Percentiles rank a stretch among this genome's conserved stretches.
These are phyloP conservation scores for Lissocephala sabroskyi DNA, from an alignment of 2,888 invertebrate genomes.

Conservation along the genomic window DNA sequence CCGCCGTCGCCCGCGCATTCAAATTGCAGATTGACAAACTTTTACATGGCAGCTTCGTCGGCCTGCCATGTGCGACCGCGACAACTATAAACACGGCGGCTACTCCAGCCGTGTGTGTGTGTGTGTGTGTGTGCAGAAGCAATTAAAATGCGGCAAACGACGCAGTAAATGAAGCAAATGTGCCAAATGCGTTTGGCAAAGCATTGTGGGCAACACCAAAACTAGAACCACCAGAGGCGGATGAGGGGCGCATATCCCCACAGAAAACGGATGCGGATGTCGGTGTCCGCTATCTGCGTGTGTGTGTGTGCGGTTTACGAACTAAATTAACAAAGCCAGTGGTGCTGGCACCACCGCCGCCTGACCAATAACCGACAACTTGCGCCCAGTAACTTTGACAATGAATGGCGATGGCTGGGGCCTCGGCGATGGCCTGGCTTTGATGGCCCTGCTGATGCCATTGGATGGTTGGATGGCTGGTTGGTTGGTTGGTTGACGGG, in stretches of 20 bases:
- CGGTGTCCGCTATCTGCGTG: slow-evolving; percentile 16
- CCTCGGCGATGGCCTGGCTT: not conserved
- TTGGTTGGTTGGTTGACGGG: too few relatives aligned
- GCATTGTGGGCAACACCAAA: slow-evolving; percentile 23
- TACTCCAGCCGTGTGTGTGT: slow-evolving; percentile 12
- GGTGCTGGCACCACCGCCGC: not conserved
- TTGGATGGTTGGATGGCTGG: not conserved
- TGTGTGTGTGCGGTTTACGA: slow-evolving; percentile 32
- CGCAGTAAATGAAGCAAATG: slow-evolving; percentile 66
- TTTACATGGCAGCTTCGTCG: slow-evolving; percentile 16
- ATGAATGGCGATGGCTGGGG: slow-evolving; percentile 31
- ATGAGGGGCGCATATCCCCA: not conserved
- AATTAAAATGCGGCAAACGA: slow-evolving; percentile 65
- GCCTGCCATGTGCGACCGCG: slow-evolving; percentile 3
- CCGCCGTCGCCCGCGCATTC: slow-evolving; percentile 55
- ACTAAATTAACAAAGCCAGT: slow-evolving; percentile 57
- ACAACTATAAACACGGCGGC: slow-evolving; percentile 1
- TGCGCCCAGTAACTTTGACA: slow-evolving; percentile 50
- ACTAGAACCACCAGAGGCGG: not conserved
- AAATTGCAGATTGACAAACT: slow-evolving; percentile 63
- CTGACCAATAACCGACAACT: slow-evolving; percentile 50
- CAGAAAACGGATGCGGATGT: too few relatives aligned
- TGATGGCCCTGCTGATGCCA: slow-evolving; percentile 21
- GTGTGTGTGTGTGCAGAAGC: slow-evolving; percentile 49
- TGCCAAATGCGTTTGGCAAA: slow-evolving; percentile 59